A percentile compares a stretch with the other conserved stretches of the same genome.
Evolutionary conservation across 2,888 invertebrate genomes (phyloP).

Genomic region (Heteromurus nitidus): DNA sequence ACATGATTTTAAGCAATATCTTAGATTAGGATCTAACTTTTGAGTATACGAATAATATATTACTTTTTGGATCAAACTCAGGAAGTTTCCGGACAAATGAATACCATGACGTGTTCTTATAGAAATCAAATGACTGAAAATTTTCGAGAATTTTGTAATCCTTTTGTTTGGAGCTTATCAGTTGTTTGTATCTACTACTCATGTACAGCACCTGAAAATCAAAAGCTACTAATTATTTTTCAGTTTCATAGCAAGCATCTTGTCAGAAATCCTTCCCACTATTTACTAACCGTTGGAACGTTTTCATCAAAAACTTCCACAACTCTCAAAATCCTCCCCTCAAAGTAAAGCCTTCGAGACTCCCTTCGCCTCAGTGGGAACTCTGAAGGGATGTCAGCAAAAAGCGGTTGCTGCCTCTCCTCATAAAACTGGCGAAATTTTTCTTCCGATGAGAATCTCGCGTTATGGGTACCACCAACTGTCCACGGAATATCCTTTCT

Average conservation of each 20-base stretch:
- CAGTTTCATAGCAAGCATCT: too few species aligned
- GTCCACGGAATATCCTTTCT: slow-evolving; percentile 15
- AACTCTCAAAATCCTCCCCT: slow-evolving; percentile 16
- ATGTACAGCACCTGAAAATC: too few species aligned
- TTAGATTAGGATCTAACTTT: too few species aligned
- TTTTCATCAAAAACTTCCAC: slow-evolving; percentile 4
- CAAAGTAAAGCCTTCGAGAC: slow-evolving; percentile 13
- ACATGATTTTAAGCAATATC: background rate
- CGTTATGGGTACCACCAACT: slow-evolving; percentile 22
- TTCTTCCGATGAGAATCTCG: background rate
- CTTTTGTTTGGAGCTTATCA: background rate
- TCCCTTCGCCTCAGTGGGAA: slow-evolving; percentile 14
- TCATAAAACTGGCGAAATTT: background rate
- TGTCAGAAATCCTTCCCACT: too few species aligned
- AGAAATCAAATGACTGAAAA: background rate
- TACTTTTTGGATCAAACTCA: background rate
- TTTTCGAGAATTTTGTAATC: slow-evolving; percentile 28
- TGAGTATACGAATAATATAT: too few species aligned
- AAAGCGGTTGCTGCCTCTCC: too few species aligned
- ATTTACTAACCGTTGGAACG: background rate
- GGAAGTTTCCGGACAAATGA: slow-evolving; percentile 24
- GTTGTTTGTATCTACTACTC: background rate
- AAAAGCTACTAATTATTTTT: too few species aligned
- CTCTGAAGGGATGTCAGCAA: too few species aligned
- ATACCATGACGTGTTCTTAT: slow-evolving; percentile 33